Evolutionary conservation across 2,113 vertebrate species (phyloP).

Genomic region (Climacteris rufus): DNA sequence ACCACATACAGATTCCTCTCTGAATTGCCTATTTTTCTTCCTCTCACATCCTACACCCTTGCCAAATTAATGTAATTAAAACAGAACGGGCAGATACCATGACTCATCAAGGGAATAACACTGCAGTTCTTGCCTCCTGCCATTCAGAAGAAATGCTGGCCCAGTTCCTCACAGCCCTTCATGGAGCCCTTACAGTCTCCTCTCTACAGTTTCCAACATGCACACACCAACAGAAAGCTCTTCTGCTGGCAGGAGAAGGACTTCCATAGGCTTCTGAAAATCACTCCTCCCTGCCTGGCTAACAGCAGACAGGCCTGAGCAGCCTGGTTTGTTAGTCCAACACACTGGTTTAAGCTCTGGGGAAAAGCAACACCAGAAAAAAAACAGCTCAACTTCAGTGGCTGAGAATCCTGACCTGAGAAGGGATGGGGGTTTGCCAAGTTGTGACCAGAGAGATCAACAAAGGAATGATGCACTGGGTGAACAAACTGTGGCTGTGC

Average conservation of each 20-base stretch:
- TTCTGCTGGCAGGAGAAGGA: not conserved
- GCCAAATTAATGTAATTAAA: not conserved
- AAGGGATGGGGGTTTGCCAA: slow-evolving; percentile 88
- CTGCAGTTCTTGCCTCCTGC: not conserved
- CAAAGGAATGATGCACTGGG: slow-evolving; percentile 88
- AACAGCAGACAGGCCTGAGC: not conserved
- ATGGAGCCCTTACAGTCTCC: not conserved
- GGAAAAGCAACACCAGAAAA: not conserved
- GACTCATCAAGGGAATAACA: not conserved
- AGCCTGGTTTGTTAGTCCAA: not conserved
- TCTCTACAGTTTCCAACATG: not conserved
- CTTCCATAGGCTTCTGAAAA: not conserved
- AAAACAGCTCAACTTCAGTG: not conserved
- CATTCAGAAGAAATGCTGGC: not conserved
- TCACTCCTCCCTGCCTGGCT: not conserved
- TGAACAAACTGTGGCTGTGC: slow-evolving; percentile 92
- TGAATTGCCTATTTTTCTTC: not conserved
- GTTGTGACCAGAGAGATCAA: slow-evolving; percentile 95
- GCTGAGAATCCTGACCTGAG: slow-evolving; percentile 78
- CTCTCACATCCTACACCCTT: not conserved
- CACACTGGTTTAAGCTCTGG: not conserved
- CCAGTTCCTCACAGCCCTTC: not conserved
- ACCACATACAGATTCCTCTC: not conserved
- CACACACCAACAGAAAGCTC: not conserved
- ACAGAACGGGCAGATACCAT: not conserved